phyloP scores from a whole-genome alignment of 2,888 invertebrate species.

The Xanthia togata region DNA sequence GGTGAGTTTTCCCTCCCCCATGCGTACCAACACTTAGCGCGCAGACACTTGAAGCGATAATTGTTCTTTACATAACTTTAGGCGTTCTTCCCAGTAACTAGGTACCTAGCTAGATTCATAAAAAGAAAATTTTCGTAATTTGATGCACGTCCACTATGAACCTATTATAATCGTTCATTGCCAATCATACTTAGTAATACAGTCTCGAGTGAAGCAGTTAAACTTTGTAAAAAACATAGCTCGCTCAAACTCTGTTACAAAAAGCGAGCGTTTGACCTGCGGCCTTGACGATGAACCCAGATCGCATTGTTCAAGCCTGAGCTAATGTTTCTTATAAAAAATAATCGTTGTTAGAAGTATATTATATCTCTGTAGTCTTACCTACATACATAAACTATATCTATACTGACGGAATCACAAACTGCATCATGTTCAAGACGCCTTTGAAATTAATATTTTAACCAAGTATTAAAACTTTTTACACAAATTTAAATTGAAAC shows the following conservation, averaged over 20 bases:
- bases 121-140: background rate
- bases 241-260: background rate
- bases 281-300: slow-evolving; percentile 33
- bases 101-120: background rate
- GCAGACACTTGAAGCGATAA: slow-evolving; percentile 64
- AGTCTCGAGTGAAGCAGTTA: background rate
- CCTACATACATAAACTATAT: background rate
- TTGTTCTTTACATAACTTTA: slow-evolving; percentile 44
- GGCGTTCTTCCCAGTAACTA: background rate
- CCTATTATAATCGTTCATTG: slow-evolving; percentile 10
- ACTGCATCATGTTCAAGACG: too few relatives aligned
- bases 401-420: too few relatives aligned
- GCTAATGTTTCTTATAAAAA: background rate
- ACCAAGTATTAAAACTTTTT: too few relatives aligned
- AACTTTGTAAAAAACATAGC: background rate
- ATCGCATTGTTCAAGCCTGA: slow-evolving; percentile 25
- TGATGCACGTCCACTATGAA: background rate
- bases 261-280: slow-evolving; percentile 22
- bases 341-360: background rate
- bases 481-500: too few relatives aligned
- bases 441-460: too few relatives aligned
- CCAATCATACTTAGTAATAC: background rate
- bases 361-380: background rate
- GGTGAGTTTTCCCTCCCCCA: slow-evolving; percentile 73
- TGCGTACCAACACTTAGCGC: slow-evolving; percentile 66